phyloP scores from a whole-genome alignment of 2,888 invertebrate genomes.

The Chrysolina americana region DNA sequence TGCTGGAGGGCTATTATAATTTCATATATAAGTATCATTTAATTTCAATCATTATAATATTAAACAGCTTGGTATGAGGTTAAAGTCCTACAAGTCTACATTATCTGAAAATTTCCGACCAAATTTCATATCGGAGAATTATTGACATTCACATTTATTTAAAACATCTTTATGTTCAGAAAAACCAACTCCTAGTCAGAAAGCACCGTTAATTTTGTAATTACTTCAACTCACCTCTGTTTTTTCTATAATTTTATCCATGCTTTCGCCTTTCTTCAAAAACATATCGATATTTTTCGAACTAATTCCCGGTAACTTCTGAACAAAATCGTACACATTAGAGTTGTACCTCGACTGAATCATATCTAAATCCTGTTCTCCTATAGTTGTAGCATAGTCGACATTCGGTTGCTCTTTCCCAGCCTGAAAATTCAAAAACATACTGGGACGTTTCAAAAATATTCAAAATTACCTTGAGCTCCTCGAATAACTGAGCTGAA shows the following conservation, averaged over 20 bases:
- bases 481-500: conserved; percentile 95
- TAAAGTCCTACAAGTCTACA: too few relatives aligned
- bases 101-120: too few relatives aligned
- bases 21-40: too few relatives aligned
- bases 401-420: conserved; percentile 87
- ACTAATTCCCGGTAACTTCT: conserved; percentile 92
- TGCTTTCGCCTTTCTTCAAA: conserved; percentile 79
- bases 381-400: conserved; percentile 79
- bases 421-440: conserved; percentile 71
- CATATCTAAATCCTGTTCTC: conserved; percentile 74
- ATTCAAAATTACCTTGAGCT: conserved; percentile 81
- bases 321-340: conserved; percentile 76
- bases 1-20: too few relatives aligned
- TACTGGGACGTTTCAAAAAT: conserved; percentile 10
- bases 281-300: conserved; percentile 87
- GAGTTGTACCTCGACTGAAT: conserved; percentile 74
- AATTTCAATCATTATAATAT: too few relatives aligned
- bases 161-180: too few relatives aligned
- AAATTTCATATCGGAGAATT: too few relatives aligned
- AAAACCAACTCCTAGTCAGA: too few relatives aligned
- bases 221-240: conserved; percentile 53
- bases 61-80: too few relatives aligned
- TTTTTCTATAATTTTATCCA: conserved; percentile 57
- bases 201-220: too few relatives aligned
- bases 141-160: too few relatives aligned